Evolutionary conservation across 2,888 invertebrate genomes (phyloP).

Genomic region (Eilema sororculum): DNA sequence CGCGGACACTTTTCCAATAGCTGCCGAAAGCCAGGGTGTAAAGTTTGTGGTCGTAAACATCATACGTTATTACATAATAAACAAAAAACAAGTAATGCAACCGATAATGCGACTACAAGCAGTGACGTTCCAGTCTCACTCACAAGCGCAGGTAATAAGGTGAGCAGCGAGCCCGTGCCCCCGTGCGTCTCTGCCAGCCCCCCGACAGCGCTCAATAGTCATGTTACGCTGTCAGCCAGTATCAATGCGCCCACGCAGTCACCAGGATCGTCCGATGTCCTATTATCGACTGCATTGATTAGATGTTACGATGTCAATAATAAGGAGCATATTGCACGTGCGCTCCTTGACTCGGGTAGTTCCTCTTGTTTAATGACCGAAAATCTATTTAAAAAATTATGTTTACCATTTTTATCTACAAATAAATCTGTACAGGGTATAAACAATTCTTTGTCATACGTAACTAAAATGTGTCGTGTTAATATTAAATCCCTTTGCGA

Average conservation of each 20-base stretch:
- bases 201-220: neutral
- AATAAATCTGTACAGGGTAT: neutral
- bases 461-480: neutral
- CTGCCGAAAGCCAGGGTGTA: conserved; percentile 1
- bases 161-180: no score
- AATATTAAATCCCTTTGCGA: conserved; percentile 1
- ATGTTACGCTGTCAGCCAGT: no score
- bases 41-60: conserved; percentile 1
- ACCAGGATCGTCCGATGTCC: no score
- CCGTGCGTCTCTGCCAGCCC: no score
- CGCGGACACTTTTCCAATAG: neutral
- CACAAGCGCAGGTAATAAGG: no score
- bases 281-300: no score
- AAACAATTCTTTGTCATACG: conserved; percentile 1
- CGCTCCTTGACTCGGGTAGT: neutral
- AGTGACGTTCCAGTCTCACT: neutral
- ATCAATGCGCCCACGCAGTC: neutral
- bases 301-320: neutral
- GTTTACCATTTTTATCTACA: no score
- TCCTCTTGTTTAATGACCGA: no score
- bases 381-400: no score
- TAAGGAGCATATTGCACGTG: conserved; percentile 1
- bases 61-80: neutral
- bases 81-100: neutral
- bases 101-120: neutral